A percentile compares a stretch with the other conserved stretches of the same genome.
Evolutionary conservation across 2,113 vertebrate species (phyloP).

Genomic region (Gymnarchus niloticus): DNA sequence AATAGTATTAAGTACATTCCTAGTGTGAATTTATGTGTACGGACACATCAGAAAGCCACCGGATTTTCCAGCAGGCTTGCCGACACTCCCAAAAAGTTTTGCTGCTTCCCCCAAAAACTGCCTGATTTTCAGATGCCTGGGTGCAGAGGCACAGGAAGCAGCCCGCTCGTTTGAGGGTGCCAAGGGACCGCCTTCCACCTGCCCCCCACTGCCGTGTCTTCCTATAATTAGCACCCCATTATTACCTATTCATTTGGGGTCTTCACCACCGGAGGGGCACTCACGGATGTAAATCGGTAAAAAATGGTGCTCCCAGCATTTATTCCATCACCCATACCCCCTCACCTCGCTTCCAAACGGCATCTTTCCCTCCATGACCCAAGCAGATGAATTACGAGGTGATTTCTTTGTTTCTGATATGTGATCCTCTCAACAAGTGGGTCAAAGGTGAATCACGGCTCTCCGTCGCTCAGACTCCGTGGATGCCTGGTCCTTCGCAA

Average conservation of each 20-base stretch:
- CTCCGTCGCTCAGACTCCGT: constrained; percentile 45
- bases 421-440: constrained; percentile 55
- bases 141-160: not conserved
- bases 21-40: too few relatives aligned
- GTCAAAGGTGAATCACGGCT: constrained; percentile 81
- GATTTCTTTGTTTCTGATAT: constrained; percentile 70
- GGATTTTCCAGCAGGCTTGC: too few relatives aligned
- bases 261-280: constrained; percentile 28
- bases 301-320: constrained; percentile 61
- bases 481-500: too few relatives aligned
- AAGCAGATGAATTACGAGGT: constrained; percentile 59
- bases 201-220: constrained; percentile 45
- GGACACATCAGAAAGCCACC: too few relatives aligned
- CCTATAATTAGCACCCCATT: constrained; percentile 50
- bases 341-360: constrained; percentile 57
- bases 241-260: constrained; percentile 54
- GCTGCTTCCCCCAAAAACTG: not conserved
- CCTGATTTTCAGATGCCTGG: not conserved
- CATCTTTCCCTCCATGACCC: constrained; percentile 61
- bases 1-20: not conserved
- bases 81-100: too few relatives aligned
- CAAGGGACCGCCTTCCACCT: constrained; percentile 26
- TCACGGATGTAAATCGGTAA: constrained; percentile 62
- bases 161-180: constrained; percentile 21
- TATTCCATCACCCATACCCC: constrained; percentile 19